Evolutionary conservation across 2,797 vertebrate species (phyloP).

Genomic region (Tragelaphus eurycerus): DNA sequence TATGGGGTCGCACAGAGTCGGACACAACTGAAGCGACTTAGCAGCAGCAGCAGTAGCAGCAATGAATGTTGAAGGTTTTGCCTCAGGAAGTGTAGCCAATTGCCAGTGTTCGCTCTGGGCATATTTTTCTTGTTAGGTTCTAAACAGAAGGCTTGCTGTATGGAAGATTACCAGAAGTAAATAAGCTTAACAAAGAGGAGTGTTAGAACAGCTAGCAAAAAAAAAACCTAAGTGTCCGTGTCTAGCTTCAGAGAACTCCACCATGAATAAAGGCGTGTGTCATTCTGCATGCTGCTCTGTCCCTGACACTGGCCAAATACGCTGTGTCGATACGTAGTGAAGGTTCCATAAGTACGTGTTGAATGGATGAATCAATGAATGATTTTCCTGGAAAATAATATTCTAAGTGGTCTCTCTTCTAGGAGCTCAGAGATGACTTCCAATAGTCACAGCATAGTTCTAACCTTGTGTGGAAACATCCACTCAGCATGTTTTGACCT

Average conservation of each 20-base stretch:
- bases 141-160: background rate
- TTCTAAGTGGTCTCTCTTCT: background rate
- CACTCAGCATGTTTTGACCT: background rate
- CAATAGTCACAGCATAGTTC: background rate
- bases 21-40: too few relatives aligned
- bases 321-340: background rate
- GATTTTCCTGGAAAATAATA: background rate
- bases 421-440: background rate
- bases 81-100: constrained; percentile 27
- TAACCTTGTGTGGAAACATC: background rate
- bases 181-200: background rate
- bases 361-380: background rate
- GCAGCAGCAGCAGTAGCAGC: too few relatives aligned
- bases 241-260: background rate
- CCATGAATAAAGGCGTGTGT: background rate
- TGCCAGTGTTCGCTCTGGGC: background rate
- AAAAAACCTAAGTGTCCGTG: background rate
- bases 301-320: too few relatives aligned
- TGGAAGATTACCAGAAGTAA: background rate
- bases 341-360: background rate
- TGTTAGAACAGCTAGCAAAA: background rate
- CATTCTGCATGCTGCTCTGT: background rate
- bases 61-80: background rate
- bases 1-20: too few relatives aligned
- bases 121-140: background rate